Percentiles rank a stretch among this genome's conserved stretches.
Conservation (phyloP, 1,140 invertebrate genomes). For the Drosophila jambulina region DNA sequence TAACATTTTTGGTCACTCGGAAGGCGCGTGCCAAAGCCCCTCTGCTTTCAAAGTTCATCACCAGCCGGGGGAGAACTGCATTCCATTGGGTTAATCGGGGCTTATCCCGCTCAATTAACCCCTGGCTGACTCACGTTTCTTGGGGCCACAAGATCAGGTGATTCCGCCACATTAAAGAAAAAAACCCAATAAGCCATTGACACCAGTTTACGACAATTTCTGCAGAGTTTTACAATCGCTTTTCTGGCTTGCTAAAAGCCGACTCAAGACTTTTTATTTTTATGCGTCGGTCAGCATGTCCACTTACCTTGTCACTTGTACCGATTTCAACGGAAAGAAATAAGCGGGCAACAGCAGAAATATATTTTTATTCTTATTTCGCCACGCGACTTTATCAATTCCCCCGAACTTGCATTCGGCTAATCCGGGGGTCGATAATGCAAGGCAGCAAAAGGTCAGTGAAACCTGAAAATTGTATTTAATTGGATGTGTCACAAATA, state of each 20-base stretch:
- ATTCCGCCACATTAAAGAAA: slow-evolving; percentile 52
- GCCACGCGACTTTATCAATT: slow-evolving; percentile 65
- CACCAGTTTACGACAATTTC: slow-evolving; percentile 46
- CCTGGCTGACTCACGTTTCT: slow-evolving; percentile 45
- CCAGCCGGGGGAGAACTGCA: slow-evolving; percentile 34
- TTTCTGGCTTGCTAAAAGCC: slow-evolving; percentile 33
- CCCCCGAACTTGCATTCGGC: slow-evolving; percentile 32
- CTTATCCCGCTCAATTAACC: slow-evolving; percentile 43
- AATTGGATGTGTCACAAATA: neutral
- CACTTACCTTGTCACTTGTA: slow-evolving; percentile 44
- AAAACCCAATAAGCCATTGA: slow-evolving; percentile 68
- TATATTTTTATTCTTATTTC: slow-evolving; percentile 19
- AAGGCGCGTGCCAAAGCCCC: slow-evolving; percentile 68
- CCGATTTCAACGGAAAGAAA: slow-evolving; percentile 49
- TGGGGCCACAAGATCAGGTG: slow-evolving; percentile 58
- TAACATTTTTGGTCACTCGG: slow-evolving; percentile 37
- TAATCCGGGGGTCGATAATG: slow-evolving; percentile 17
- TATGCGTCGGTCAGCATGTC: slow-evolving; percentile 56
- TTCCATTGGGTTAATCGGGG: slow-evolving; percentile 27
- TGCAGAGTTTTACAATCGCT: slow-evolving; percentile 48
- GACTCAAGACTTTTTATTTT: slow-evolving; percentile 33
- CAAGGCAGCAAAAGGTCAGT: slow-evolving; percentile 47
- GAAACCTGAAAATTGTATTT: slow-evolving; percentile 30
- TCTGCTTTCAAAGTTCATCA: slow-evolving; percentile 27
- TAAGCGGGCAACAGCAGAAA: slow-evolving; percentile 25